Base-by-base conservation (phyloP, 1,140 invertebrate genomes). In the Psilanteris sp. region DNA sequence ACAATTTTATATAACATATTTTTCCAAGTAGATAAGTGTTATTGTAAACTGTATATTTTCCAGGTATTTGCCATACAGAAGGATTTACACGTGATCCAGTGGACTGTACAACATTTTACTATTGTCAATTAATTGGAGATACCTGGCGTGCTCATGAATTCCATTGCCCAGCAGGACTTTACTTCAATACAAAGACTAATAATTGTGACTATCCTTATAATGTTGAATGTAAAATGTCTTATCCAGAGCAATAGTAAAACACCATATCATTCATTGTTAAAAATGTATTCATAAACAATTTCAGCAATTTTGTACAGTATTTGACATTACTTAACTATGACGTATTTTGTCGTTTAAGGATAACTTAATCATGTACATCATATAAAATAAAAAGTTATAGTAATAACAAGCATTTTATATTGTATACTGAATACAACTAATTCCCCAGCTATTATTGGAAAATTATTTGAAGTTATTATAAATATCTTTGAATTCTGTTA, bases 91-190 rank as follows among this genome's bases (percentile, higher is more conserved):
- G 52, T 1, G 70, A 74, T 18, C 57, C 59, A 1, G n/a, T 6
- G 0, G 61, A 74, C 8, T 74, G 71, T 11, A 43, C 43, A 0
- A 67, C 24, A 46, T 74, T 74, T 13, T 74, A 74, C 16, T 61
- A 27, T 8, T 74, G 71, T 10, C 4, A 52, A 20, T 0, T 1
- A 9, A 9, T 20, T 2, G 37, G 15, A 29, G 8, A 15, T 24
- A 6, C 3, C n/a, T 74, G 14, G n/a, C 4, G n/a, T 2, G 6
- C 8, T 0, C 7, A 37, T 13, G 43, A 43, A 37, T 67, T 46
- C 14, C 36, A 37, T 5, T 74, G 71, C 31, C 61, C 71, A 11
- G 44, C 44, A 6, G 61, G 54, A 31, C 54, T 74, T 18, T 48
- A 46, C 31, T 74, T 67, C 7, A 54, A 74, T 9, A 66, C 27